phyloP scores from a whole-genome alignment of 2,888 invertebrate species.

The Cybosia mesomella region DNA sequence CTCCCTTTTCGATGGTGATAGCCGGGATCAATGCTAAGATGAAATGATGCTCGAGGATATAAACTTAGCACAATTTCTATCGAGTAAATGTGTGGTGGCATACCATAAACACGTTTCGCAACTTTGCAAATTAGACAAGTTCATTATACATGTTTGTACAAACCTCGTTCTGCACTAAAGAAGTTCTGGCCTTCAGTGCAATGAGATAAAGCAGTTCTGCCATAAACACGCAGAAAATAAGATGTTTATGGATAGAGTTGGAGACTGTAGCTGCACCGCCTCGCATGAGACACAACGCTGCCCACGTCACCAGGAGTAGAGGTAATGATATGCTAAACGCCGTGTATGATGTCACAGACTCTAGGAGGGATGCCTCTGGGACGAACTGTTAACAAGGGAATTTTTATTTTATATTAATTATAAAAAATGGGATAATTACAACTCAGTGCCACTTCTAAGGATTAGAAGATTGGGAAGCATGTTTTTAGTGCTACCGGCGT shows the following conservation, averaged over 20 bases:
- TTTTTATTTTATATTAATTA: background rate
- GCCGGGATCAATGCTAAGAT: too few relatives aligned
- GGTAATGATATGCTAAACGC: slow-evolving; percentile 95
- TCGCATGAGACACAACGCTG: slow-evolving; percentile 93
- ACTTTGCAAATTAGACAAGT: too few relatives aligned
- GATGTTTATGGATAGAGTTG: slow-evolving; percentile 97
- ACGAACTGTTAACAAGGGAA: slow-evolving; percentile 87
- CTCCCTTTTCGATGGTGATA: too few relatives aligned
- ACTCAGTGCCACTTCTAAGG: background rate
- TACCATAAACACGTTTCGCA: too few relatives aligned
- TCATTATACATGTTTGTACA: slow-evolving; percentile 46
- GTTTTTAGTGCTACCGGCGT: too few relatives aligned
- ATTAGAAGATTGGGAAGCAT: too few relatives aligned
- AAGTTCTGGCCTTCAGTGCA: slow-evolving; percentile 93
- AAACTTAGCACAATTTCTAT: too few relatives aligned
- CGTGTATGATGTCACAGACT: slow-evolving; percentile 95
- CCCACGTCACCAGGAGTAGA: slow-evolving; percentile 91
- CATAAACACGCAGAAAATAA: slow-evolving; percentile 95
- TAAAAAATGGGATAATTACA: background rate
- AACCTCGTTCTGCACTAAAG: slow-evolving; percentile 94
- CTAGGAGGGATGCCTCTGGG: slow-evolving; percentile 94
- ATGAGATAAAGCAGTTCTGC: slow-evolving; percentile 95
- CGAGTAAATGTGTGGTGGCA: too few relatives aligned
- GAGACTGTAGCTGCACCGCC: slow-evolving; percentile 95
- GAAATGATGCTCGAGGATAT: too few relatives aligned